A percentile compares a stretch with the other conserved stretches of the same genome.
phyloP scores from a whole-genome alignment of 2,113 vertebrate genomes.

The Corythoichthys intestinalis region DNA sequence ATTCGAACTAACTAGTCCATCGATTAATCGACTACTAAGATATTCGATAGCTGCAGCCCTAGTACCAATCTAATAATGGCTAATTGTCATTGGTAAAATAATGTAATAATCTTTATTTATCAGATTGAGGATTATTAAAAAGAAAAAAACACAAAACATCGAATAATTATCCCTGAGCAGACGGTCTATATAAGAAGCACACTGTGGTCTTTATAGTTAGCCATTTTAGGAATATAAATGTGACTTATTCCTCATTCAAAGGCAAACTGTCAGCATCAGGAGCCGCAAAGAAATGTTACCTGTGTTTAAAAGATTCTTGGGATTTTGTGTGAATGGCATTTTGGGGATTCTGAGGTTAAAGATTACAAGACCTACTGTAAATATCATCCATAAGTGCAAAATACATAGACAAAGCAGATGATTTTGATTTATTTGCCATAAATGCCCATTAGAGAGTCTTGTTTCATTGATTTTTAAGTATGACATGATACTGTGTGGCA shows the following conservation, averaged over 20 bases:
- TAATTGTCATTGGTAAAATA: background rate
- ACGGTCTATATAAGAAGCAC: background rate
- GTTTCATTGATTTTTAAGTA: constrained; percentile 33
- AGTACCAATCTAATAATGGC: background rate
- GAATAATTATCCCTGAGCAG: background rate
- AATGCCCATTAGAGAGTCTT: constrained; percentile 15
- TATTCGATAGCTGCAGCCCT: too few species aligned
- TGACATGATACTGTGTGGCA: too few species aligned
- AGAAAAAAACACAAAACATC: background rate
- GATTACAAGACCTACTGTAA: constrained; percentile 1
- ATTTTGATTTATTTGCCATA: background rate
- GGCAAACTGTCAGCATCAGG: background rate
- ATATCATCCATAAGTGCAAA: constrained; percentile 12
- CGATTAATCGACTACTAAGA: too few species aligned
- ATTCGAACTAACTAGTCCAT: too few species aligned
- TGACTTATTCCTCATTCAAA: background rate
- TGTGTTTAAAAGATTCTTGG: constrained; percentile 29
- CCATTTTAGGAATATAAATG: background rate
- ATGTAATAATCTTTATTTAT: background rate
- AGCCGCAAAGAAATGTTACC: constrained; percentile 28
- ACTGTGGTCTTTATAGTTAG: background rate
- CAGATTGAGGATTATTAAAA: background rate
- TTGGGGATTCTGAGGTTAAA: constrained; percentile 2
- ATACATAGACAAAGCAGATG: background rate
- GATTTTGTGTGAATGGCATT: constrained; percentile 6